phyloP scores from a whole-genome alignment of 2,797 vertebrate species.

The Steatocranus sp. region DNA sequence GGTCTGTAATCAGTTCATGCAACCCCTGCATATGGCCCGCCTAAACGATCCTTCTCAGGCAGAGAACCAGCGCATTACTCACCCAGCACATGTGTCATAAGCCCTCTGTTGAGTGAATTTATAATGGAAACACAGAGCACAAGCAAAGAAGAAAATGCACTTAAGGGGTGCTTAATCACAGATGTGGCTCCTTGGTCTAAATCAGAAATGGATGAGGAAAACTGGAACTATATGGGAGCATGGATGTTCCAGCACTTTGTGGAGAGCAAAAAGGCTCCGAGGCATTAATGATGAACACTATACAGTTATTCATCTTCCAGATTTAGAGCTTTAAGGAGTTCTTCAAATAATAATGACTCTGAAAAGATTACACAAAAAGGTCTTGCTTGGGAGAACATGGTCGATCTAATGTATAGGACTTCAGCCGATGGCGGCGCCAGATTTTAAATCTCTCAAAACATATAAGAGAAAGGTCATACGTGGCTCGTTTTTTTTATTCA shows the following conservation, averaged over 20 bases:
- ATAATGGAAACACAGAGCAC: slow-evolving; percentile 27
- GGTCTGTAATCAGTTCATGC: neutral
- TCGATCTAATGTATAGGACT: slow-evolving; percentile 17
- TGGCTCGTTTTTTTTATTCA: neutral
- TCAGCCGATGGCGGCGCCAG: slow-evolving; percentile 1
- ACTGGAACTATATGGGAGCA: neutral
- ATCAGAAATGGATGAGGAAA: slow-evolving; percentile 31
- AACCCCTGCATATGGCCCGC: neutral
- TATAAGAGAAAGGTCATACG: neutral
- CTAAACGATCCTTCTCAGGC: neutral
- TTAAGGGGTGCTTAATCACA: slow-evolving; percentile 36
- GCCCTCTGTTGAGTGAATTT: slow-evolving; percentile 28
- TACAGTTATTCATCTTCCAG: neutral
- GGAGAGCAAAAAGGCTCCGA: neutral
- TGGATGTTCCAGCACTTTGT: neutral
- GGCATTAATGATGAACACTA: slow-evolving; percentile 28
- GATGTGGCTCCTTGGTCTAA: slow-evolving; percentile 25
- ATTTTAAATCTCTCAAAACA: slow-evolving; percentile 31
- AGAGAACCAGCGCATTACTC: neutral
- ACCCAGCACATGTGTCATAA: slow-evolving; percentile 7
- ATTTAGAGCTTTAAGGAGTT: slow-evolving; percentile 23
- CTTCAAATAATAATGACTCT: slow-evolving; percentile 38
- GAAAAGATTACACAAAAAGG: slow-evolving; percentile 10
- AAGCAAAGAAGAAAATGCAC: slow-evolving; percentile 32
- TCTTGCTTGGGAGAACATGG: slow-evolving; percentile 17